Base-by-base conservation (phyloP, 2,797 vertebrate genomes). In the Coreius guichenoti region DNA sequence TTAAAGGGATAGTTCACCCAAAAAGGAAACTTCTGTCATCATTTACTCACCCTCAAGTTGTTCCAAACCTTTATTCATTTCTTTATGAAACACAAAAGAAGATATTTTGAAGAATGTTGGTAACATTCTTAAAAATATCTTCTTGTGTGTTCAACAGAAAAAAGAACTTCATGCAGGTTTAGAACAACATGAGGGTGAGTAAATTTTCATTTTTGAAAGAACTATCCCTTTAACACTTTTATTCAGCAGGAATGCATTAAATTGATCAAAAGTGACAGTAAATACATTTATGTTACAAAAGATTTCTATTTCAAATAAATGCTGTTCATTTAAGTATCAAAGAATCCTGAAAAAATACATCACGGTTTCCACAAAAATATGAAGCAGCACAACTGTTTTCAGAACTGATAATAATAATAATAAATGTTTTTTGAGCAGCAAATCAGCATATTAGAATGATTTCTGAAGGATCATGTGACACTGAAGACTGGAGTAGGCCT, bases 401-500 rank as follows among this genome's bases (percentile, higher is more conserved):
- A 21, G 8, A n/a, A 45, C 8, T 23, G n/a, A 2, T 26, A 43
- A 70, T n/a, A 43, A n/a, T n/a, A n/a, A n/a, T n/a, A n/a, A n/a
- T n/a, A n/a, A n/a, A n/a, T n/a, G n/a, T n/a, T n/a, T n/a, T n/a
- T n/a, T 69, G 36, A 39, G 19, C 4, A 39, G 2, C 11, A 43
- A 70, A 70, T 43, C 11, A 43, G 0, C 12, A 43, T n/a, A n/a
- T 70, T 4, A 14, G 5, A 45, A 16, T 16, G 5, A 70, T 70
- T n/a, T 70, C 21, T 43, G 68, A 43, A 43, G 68, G 68, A 70
- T 70, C 36, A 43, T 43, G 68, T n/a, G 12, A 70, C 65, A 68
- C 36, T 70, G 12, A 14, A 43, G 21, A 43, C 5, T 68, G 65
- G 65, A 36, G 31, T 11, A 31, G 31, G 31, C 31, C 31, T 31